Conservation (phyloP, 2,888 invertebrate genomes). For the Hemithea aestivaria region DNA sequence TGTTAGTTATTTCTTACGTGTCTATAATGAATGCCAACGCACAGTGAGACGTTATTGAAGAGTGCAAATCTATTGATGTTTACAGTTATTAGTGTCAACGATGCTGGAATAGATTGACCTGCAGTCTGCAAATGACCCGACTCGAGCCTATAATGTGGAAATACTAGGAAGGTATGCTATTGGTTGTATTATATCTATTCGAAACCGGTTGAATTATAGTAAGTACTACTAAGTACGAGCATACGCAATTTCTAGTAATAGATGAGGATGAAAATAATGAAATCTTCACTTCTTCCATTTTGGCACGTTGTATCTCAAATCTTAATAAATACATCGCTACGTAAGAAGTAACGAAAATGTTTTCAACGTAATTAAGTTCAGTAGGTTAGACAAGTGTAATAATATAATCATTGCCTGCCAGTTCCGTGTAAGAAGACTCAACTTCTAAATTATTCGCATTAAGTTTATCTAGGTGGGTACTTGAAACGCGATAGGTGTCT, state of each 20-base stretch:
- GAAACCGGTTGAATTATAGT: constrained; percentile 40
- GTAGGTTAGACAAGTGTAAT: constrained; percentile 20
- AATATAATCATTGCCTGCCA: constrained; percentile 9
- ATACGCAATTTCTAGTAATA: constrained; percentile 25
- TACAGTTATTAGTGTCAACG: constrained; percentile 32
- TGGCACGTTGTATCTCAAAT: constrained; percentile 7
- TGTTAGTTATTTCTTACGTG: neutral
- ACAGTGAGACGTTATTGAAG: constrained; percentile 16
- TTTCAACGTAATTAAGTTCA: constrained; percentile 22
- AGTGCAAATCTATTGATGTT: constrained; percentile 31
- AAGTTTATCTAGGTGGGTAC: too few relatives aligned
- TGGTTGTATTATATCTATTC: constrained; percentile 7
- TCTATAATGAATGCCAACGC: constrained; percentile 9
- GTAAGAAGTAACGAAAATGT: constrained; percentile 19
- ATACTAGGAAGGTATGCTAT: constrained; percentile 44
- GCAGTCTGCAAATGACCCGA: constrained; percentile 30
- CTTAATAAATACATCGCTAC: too few relatives aligned
- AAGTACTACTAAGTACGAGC: too few relatives aligned
- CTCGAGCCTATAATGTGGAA: constrained; percentile 41
- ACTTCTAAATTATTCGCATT: constrained; percentile 3
- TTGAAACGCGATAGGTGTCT: too few relatives aligned
- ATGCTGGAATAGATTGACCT: constrained; percentile 47
- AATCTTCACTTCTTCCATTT: too few relatives aligned
- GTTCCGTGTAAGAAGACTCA: constrained; percentile 12
- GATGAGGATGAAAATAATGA: constrained; percentile 26